Percentiles rank a stretch among this genome's conserved stretches.
Evolutionary conservation across 2,797 vertebrate species (phyloP).

Genomic region (Luscinia megarhynchos): DNA sequence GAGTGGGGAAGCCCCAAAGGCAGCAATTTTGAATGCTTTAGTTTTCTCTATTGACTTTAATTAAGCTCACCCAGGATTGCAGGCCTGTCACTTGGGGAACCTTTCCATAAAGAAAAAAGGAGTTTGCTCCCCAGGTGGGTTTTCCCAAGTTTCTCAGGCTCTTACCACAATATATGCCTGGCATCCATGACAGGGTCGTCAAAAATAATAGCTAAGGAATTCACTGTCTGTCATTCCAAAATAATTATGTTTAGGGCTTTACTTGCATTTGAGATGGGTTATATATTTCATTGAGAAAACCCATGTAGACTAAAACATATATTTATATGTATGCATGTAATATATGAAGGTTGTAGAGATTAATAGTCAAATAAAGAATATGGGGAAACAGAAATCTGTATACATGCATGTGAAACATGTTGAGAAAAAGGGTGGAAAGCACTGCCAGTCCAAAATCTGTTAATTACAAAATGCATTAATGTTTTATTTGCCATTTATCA

Average conservation of each 20-base stretch:
- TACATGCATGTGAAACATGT: not conserved
- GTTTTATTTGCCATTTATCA: constrained; percentile 90
- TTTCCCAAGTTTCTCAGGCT: constrained; percentile 75
- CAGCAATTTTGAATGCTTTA: constrained; percentile 74
- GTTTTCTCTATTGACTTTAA: constrained; percentile 80
- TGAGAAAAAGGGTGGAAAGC: constrained; percentile 73
- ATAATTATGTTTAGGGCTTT: constrained; percentile 79
- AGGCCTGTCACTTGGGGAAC: constrained; percentile 79
- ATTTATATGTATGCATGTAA: constrained; percentile 32
- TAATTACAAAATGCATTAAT: constrained; percentile 89
- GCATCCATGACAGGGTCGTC: constrained; percentile 82
- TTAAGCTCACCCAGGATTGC: constrained; percentile 79
- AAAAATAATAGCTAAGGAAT: constrained; percentile 83
- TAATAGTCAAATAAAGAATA: constrained; percentile 67
- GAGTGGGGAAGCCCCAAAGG: constrained; percentile 65
- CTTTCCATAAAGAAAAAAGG: constrained; percentile 80
- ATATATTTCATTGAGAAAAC: constrained; percentile 80
- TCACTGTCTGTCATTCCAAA: constrained; percentile 82
- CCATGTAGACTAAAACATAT: constrained; percentile 68
- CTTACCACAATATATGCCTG: constrained; percentile 73
- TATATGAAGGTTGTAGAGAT: constrained; percentile 49
- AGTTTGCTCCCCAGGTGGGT: constrained; percentile 79
- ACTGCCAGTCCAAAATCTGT: constrained; percentile 71
- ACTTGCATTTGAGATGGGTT: constrained; percentile 72
- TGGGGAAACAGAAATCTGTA: not conserved